Base-by-base conservation (phyloP, 2,888 invertebrate genomes). In the Chrysolina oricalcia region DNA sequence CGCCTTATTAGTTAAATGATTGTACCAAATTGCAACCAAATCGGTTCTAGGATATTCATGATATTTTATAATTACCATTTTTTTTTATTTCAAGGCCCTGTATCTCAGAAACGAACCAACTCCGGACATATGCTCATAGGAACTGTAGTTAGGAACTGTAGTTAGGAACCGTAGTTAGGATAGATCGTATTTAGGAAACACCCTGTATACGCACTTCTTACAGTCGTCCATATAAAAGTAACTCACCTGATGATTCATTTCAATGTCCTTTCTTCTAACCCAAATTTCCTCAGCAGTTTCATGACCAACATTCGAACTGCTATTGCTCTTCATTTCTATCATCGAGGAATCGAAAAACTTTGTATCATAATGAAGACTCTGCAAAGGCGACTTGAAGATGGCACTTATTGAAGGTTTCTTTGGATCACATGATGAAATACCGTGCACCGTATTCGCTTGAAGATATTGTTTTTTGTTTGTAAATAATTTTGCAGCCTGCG, bases 341-440 rank as follows among this genome's bases (percentile, higher is more conserved):
- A 96, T 90, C 79, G 95, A 94, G 81, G 93, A 93, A 89, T 96
- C 96, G 86, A 96, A 96, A 90, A 94, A 96, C 80, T 93, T 91
- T 85, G 94, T 94, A 88, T 95, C 95, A 78, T 93, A 91, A 88
- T 96, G 96, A 2, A 93, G 93, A 84, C 91, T 91, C 35, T 89
- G 89, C 76, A 91, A 83, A 2, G 91, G 90, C 56, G 91, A 90
- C 64, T 88, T 87, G 87, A 94, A 93, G 75, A 94, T 89, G 15
- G 91, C 89, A 81, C 92, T 91, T 23, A 93, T 89, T 53, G 91
- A 92, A n/a, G 92, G 92, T 46, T 92, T 90, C 77, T 88, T 90
- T 80, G 90, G 89, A 65, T 92, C 92, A 82, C 70, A 92, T 91
- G 66, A 93, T 91, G 87, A 93, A 92, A 88, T 81, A 8, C 82